These are phyloP conservation scores for Prolemur simus DNA, from an alignment of 2,113 vertebrate species.

Conservation along the genomic window DNA sequence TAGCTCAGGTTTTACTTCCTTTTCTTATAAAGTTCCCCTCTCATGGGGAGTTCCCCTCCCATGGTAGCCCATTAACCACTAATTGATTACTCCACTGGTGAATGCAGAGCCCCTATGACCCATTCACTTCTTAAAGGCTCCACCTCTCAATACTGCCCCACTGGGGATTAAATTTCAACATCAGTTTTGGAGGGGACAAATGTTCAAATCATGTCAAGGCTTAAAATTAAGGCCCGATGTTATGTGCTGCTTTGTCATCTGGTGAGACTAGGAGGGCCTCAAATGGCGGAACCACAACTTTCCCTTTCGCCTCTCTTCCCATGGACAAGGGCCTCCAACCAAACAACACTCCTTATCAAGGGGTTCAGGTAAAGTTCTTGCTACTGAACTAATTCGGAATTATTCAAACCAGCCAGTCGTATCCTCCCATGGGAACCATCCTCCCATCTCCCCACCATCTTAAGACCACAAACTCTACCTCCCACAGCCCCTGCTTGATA, in stretches of 20 bases:
- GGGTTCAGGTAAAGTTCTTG: background rate
- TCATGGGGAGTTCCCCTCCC: background rate
- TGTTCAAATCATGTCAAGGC: background rate
- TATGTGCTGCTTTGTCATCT: background rate
- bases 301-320: background rate
- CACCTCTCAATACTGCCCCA: background rate
- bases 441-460: background rate
- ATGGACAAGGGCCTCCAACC: background rate
- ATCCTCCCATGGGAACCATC: background rate
- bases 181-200: background rate
- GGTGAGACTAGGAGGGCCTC: background rate
- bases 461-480: background rate
- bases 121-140: background rate
- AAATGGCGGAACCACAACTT: background rate
- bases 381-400: background rate
- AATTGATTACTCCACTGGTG: background rate
- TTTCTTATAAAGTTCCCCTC: background rate
- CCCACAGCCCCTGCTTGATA: background rate
- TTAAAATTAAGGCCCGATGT: background rate
- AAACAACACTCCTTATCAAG: background rate
- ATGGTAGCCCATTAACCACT: background rate
- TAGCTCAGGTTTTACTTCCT: background rate
- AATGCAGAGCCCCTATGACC: background rate
- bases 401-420: background rate
- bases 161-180: background rate